Base-by-base conservation (phyloP, 2,888 invertebrate genomes). In the Latrodectus hesperus region DNA sequence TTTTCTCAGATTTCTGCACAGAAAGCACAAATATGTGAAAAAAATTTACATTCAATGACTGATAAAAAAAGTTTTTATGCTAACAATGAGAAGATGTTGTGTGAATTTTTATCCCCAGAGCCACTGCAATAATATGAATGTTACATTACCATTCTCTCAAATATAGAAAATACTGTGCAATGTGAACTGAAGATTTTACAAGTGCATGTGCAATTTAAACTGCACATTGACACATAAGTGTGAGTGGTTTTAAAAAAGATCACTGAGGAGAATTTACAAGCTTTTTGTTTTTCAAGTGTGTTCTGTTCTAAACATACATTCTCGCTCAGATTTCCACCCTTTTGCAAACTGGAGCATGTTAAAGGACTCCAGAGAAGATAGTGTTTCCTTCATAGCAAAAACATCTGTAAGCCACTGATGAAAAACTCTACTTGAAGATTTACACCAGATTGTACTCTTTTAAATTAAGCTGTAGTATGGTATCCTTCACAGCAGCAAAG, bases 401-500 rank as follows among this genome's bases (percentile, higher is more conserved):
- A 82, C 49, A 72, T 70, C 53, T 82, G 65, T 83, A 88, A 77
- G 88, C 78, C 84, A 83, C 80, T 78, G 78, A 82, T 78, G 71
- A 81, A 14, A 78, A 38, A 82, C 16, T 70, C 53, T 64, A 68
- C 67, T 81, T 49, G 52, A 76, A 64, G 26, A 49, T 75, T 84
- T 90, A 90, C 88, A 90, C 99, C 95, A 99, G 95, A 95, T 99
- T 99, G 95, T 99, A 99, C 95, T 99, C 99, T 94, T 99, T 99
- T 93, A 99, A 95, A 95, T 99, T 99, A 94, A 99, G 97, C 95
- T 99, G 99, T 93, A 99, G 95, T 94, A 99, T 99, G 92, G 99
- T 99, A 95, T 99, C 99, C 94, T 99, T 99, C 92, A 99, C 99
- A 91, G 99, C 99, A 93, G 99, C 99, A 94, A 99, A 99, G 93